Percentiles rank a stretch among this genome's conserved stretches.
These are phyloP conservation scores for Semicossyphus pulcher DNA, from an alignment of 2,113 vertebrate species.

Conservation along the genomic window DNA sequence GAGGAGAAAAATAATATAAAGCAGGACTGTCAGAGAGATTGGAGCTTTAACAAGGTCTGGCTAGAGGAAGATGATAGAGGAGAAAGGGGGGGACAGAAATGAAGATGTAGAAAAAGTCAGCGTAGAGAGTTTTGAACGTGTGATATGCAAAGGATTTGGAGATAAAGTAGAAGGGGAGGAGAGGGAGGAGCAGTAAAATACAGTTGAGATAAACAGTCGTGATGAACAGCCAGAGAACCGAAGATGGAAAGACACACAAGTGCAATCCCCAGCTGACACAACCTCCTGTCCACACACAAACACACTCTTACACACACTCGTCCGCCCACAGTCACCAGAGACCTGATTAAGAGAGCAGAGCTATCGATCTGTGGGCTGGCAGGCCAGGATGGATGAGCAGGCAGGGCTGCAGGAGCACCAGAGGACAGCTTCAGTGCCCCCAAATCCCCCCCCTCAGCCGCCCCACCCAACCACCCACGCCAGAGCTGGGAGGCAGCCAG, in stretches of 20 bases:
- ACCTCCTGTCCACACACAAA: constrained; percentile 54
- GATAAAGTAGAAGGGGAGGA: constrained; percentile 35
- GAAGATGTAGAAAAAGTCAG: constrained; percentile 19
- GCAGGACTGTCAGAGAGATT: constrained; percentile 31
- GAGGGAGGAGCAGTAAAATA: constrained; percentile 8
- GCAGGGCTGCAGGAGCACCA: constrained; percentile 75
- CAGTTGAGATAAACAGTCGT: constrained; percentile 62
- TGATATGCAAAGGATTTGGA: constrained; percentile 14
- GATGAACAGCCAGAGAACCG: constrained; percentile 56
- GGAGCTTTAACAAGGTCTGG: constrained; percentile 37
- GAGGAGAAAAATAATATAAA: constrained; percentile 22
- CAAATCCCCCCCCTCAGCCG: constrained; percentile 42
- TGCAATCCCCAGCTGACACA: constrained; percentile 55
- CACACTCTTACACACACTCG: constrained; percentile 23
- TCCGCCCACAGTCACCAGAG: constrained; percentile 81
- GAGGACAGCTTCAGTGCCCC: constrained; percentile 76
- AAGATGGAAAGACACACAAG: constrained; percentile 69
- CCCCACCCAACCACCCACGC: constrained; percentile 69
- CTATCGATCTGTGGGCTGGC: constrained; percentile 83
- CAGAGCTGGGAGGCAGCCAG: constrained; percentile 42
- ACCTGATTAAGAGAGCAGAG: constrained; percentile 86
- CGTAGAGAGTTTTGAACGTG: constrained; percentile 7
- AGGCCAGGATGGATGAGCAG: constrained; percentile 83
- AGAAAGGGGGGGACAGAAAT: constrained; percentile 29
- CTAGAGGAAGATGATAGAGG: constrained; percentile 11